These are phyloP conservation scores for Rachycentron canadum DNA, from an alignment of 2,797 vertebrate species.

Conservation along the genomic window DNA sequence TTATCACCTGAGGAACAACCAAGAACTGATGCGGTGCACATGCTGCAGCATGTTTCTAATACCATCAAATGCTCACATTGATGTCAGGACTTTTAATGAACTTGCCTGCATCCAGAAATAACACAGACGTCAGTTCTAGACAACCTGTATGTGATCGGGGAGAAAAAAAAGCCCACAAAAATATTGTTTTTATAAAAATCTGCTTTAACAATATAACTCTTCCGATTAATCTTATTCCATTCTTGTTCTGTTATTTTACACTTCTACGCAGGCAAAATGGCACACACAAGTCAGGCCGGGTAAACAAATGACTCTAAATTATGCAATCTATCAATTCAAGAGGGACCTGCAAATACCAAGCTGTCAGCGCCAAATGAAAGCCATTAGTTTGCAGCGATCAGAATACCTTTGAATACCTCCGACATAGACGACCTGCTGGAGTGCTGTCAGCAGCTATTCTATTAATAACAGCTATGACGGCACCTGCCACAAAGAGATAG, in stretches of 20 bases:
- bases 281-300: constrained; percentile 61
- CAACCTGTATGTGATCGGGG: constrained; percentile 6
- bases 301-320: constrained; percentile 82
- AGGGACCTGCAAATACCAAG: constrained; percentile 77
- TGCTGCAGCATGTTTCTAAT: not conserved
- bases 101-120: constrained; percentile 12
- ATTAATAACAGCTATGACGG: constrained; percentile 74
- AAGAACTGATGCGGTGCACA: constrained; percentile 4
- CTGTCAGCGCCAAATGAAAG: constrained; percentile 84
- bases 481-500: constrained; percentile 66
- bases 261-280: constrained; percentile 54
- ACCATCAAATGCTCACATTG: constrained; percentile 15
- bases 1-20: constrained; percentile 32
- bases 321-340: constrained; percentile 79
- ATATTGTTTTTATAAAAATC: constrained; percentile 50
- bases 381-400: constrained; percentile 83
- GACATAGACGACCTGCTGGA: constrained; percentile 66
- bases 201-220: constrained; percentile 49
- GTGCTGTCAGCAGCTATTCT: constrained; percentile 66
- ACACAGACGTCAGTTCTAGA: constrained; percentile 12
- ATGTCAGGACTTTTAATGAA: constrained; percentile 44
- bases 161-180: constrained; percentile 36
- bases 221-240: constrained; percentile 68
- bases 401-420: constrained; percentile 68
- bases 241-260: constrained; percentile 64